Conservation (phyloP, 2,888 invertebrate species). For the Phaedon cochleariae region DNA sequence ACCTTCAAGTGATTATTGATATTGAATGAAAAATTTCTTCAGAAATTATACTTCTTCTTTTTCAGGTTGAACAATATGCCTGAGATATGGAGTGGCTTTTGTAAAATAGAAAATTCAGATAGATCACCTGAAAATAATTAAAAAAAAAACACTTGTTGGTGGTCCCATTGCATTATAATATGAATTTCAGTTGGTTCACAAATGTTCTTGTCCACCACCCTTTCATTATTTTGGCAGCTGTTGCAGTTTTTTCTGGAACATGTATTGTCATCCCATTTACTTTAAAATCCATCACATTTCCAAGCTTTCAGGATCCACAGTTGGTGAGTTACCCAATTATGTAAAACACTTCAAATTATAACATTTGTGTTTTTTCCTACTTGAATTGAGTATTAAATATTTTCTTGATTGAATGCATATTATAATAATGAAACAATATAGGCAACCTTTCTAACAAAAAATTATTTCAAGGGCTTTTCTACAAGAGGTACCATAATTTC, state of each 20-base stretch:
- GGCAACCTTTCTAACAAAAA: too few relatives aligned
- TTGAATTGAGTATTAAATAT: too few relatives aligned
- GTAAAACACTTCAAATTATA: too few relatives aligned
- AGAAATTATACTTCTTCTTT: neutral
- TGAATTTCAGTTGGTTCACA: slow-evolving; percentile 66
- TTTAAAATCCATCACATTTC: slow-evolving; percentile 70
- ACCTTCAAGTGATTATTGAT: neutral
- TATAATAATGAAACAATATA: too few relatives aligned
- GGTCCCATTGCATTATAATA: slow-evolving; percentile 12
- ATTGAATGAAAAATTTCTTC: neutral
- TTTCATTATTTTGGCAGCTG: slow-evolving; percentile 69
- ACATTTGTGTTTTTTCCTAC: too few relatives aligned
- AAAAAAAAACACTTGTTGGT: neutral
- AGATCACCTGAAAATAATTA: slow-evolving; percentile 4
- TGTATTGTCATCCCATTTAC: slow-evolving; percentile 74
- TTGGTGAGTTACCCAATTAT: too few relatives aligned
- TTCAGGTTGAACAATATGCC: slow-evolving; percentile 3
- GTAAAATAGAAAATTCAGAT: neutral
- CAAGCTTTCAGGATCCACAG: slow-evolving; percentile 88
- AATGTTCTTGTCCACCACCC: slow-evolving; percentile 75
- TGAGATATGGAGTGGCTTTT: neutral
- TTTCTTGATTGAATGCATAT: too few relatives aligned
- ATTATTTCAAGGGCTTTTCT: slow-evolving; percentile 79
- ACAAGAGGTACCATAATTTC: slow-evolving; percentile 88
- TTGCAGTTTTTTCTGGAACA: slow-evolving; percentile 70